Conservation (phyloP, 2,888 invertebrate species). For the Trissolcus brochymenae region DNA sequence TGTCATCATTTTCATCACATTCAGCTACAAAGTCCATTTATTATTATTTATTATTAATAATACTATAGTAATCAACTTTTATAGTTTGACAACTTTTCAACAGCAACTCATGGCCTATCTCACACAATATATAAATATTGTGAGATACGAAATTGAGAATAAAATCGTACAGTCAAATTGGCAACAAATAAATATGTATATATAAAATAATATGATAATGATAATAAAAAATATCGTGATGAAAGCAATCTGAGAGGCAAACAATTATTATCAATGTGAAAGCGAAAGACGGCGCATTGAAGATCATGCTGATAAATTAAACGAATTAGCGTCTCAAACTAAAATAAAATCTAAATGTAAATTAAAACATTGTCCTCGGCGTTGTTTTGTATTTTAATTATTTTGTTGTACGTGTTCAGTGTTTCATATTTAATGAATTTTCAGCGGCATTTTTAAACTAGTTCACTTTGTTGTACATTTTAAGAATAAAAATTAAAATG, state of each 20-base stretch:
- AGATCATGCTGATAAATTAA: neutral
- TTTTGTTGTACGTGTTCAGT: constrained; percentile 76
- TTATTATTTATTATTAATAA: constrained; percentile 55
- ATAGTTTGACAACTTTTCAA: constrained; percentile 72
- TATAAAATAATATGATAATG: constrained; percentile 4
- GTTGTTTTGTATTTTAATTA: constrained; percentile 72
- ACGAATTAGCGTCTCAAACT: neutral
- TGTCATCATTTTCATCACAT: constrained; percentile 5
- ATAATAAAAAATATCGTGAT: constrained; percentile 3
- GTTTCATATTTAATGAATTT: constrained; percentile 73
- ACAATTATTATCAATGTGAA: constrained; percentile 1
- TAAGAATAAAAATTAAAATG: constrained; percentile 74
- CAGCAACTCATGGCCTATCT: constrained; percentile 71
- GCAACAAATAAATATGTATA: constrained; percentile 17
- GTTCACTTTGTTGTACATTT: constrained; percentile 75
- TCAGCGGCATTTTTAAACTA: constrained; percentile 75
- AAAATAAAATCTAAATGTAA: constrained; percentile 63
- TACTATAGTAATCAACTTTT: constrained; percentile 61
- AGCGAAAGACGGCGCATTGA: neutral
- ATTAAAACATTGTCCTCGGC: constrained; percentile 72
- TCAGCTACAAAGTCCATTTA: too few relatives aligned
- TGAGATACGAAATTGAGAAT: neutral
- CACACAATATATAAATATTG: constrained; percentile 64
- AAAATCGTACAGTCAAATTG: constrained; percentile 17
- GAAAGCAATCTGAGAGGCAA: constrained; percentile 27